Evolutionary conservation across 2,888 invertebrate genomes (phyloP), one percentile per base, ranked within the genome.

Genomic region (Piscicola geometra): DNA sequence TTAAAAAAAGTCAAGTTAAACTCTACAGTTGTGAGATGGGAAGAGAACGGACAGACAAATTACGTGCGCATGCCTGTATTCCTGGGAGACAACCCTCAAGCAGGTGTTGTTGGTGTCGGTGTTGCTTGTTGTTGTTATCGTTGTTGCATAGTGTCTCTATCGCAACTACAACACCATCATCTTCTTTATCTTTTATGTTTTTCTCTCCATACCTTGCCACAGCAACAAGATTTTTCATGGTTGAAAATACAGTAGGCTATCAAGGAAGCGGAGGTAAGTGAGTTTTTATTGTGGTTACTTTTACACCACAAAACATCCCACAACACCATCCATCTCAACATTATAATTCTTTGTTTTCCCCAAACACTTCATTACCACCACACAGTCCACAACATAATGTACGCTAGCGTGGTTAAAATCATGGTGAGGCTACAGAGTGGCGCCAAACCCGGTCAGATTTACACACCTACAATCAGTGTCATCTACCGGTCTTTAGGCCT

Each of bases 151-250:
- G 12, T 21, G 21, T 47, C 50, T 15, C 50, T 21, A 9, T 47
- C 21, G 9, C 21, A 47, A 47, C 50, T 47, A 47, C 50, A 47
- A 9, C 50, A 47, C 50, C 50, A 9, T 47, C 50, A 47, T 21
- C 9, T 9, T 21, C 9, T 47, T 15, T 21, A 47, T 21, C 50
- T 15, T 15, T 15, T 21, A 47, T 21, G 21, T 21, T 21, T 15
- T 47, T 21, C 50, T 15, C 50, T 15, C 50, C 50, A 47, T 21
- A 47, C 50, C 60, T 25, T 56, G 15, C 60, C 60, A 21, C 60
- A 73, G 36, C 25, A 30, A 60, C 89, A 78, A 87, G 91, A 77
- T 90, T 91, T 83, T 91, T 90, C 84, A 81, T 91, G 15, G 86
- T 90, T 68, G 91, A 91, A 81, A 88, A 87, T 74, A 81, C 77